These are phyloP conservation scores for Candoia aspera DNA, from an alignment of 2,113 vertebrate genomes.

Conservation along the genomic window DNA sequence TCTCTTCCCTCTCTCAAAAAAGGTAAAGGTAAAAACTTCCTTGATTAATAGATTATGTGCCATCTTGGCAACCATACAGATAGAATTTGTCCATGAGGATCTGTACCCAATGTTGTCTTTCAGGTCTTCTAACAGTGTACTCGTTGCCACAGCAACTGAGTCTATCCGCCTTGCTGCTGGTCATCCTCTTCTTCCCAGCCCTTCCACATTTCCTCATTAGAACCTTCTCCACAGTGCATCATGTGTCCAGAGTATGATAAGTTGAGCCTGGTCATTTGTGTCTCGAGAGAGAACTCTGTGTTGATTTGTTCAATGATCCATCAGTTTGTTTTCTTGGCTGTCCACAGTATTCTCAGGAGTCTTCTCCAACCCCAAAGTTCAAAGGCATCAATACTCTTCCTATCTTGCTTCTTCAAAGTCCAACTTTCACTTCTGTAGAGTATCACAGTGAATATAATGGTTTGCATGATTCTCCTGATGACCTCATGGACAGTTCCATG, in stretches of 20 bases:
- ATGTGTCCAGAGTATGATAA: neutral
- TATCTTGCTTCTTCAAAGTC: neutral
- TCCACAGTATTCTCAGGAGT: neutral
- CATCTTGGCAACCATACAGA: neutral
- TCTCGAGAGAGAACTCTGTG: neutral
- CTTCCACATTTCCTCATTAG: neutral
- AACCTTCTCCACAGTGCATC: neutral
- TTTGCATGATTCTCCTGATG: too few relatives aligned
- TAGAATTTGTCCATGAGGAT: neutral
- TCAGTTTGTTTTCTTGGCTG: neutral
- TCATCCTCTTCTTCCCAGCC: neutral
- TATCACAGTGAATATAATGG: too few relatives aligned
- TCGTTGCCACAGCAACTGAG: neutral
- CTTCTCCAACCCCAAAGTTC: neutral
- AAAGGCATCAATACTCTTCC: neutral
- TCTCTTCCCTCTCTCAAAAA: neutral
- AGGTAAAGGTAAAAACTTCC: neutral
- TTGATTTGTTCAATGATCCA: neutral
- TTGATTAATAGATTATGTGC: neutral
- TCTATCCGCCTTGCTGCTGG: neutral
- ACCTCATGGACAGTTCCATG: too few relatives aligned
- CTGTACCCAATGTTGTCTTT: neutral
- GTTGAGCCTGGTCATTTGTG: neutral
- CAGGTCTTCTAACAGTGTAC: neutral
- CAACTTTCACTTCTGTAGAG: neutral